These are phyloP conservation scores for Cryptosula pallasiana DNA, from an alignment of 2,888 invertebrate species.

Conservation along the genomic window DNA sequence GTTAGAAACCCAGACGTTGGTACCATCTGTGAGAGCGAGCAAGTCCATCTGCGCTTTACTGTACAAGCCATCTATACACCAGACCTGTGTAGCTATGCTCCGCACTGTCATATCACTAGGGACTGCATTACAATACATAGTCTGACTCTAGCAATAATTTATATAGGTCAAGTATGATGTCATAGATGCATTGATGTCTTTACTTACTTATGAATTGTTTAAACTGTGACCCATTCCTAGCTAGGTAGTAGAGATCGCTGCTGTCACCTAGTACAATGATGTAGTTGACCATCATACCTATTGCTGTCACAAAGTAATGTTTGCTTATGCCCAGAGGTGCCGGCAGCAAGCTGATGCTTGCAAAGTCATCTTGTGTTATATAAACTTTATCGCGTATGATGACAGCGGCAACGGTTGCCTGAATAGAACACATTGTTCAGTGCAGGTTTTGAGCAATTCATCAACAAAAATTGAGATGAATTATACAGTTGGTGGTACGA, in stretches of 20 bases:
- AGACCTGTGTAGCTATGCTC: neutral
- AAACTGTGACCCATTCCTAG: neutral
- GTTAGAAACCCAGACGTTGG: neutral
- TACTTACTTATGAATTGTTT: neutral
- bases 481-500: too few relatives aligned
- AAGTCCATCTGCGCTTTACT: neutral
- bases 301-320: neutral
- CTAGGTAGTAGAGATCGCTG: neutral
- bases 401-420: neutral
- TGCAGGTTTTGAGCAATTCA: too few relatives aligned
- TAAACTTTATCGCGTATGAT: neutral
- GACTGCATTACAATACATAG: neutral
- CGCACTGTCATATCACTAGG: neutral
- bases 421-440: too few relatives aligned
- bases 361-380: slow-evolving; percentile 9
- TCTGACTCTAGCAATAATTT: too few relatives aligned
- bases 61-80: slow-evolving; percentile 5
- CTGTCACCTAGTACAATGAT: neutral
- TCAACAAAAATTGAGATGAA: too few relatives aligned
- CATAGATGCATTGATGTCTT: neutral
- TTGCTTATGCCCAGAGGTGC: neutral
- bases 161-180: too few relatives aligned
- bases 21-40: slow-evolving; percentile 6
- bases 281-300: slow-evolving; percentile 3
- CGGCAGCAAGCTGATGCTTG: neutral